Evolutionary conservation across 2,797 vertebrate species (phyloP).

Genomic region (Loriculus beryllinus): DNA sequence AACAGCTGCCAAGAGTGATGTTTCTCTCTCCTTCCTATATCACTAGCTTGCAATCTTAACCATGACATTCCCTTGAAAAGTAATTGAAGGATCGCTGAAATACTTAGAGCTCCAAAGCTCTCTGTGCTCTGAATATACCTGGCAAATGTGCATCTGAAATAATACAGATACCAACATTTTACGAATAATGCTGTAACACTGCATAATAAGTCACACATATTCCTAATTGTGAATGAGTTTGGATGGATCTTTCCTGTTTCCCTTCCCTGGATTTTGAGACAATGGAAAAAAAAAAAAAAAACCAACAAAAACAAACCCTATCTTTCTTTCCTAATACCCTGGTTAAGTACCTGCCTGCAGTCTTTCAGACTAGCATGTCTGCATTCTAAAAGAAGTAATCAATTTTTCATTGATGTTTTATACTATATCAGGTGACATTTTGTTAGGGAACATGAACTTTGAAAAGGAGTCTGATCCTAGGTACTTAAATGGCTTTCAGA

Average conservation of each 20-base stretch:
- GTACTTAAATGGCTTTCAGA: background rate
- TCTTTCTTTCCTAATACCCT: background rate
- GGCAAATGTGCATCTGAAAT: background rate
- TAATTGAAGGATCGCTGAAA: background rate
- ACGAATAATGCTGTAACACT: background rate
- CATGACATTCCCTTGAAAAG: background rate
- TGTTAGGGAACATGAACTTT: background rate
- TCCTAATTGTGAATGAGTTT: background rate
- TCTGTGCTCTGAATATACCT: background rate
- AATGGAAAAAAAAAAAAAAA: fast-evolving
- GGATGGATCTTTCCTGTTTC: background rate
- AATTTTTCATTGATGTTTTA: background rate
- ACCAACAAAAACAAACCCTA: fast-evolving
- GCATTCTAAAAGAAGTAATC: background rate
- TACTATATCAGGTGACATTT: background rate
- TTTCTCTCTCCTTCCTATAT: background rate
- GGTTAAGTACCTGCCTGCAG: background rate
- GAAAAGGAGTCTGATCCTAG: background rate
- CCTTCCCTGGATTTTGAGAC: background rate
- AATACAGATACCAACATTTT: background rate
- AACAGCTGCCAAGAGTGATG: background rate
- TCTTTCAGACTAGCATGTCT: background rate
- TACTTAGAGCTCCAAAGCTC: background rate
- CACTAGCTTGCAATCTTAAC: background rate
- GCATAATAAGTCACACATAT: background rate